These are phyloP conservation scores for Corythornis madagascariensis DNA, from an alignment of 2,113 vertebrate genomes.

Conservation along the genomic window DNA sequence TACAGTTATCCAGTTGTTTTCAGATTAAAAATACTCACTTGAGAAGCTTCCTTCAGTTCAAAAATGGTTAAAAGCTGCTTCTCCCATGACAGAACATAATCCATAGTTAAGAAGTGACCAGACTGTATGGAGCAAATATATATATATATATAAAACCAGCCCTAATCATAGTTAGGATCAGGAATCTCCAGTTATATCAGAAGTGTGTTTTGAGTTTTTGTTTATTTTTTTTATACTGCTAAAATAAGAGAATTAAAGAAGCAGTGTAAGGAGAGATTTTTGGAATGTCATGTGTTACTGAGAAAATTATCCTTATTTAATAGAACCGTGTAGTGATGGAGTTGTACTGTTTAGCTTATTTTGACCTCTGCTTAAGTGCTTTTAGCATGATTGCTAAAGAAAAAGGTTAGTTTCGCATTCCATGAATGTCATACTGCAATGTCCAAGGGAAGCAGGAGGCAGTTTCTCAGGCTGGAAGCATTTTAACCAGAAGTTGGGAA, in stretches of 20 bases:
- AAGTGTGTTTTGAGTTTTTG: not conserved
- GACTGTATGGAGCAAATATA: not conserved
- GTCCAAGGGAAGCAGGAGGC: not conserved
- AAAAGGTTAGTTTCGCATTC: not conserved
- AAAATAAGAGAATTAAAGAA: not conserved
- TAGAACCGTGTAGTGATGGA: not conserved
- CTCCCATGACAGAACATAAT: not conserved
- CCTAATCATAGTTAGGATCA: not conserved
- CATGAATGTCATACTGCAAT: not conserved
- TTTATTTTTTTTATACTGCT: not conserved
- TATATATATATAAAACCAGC: not conserved
- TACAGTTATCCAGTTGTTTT: not conserved
- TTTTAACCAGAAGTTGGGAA: not conserved
- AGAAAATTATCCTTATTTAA: not conserved
- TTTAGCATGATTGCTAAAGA: not conserved
- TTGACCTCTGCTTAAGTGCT: not conserved
- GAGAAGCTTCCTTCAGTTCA: not conserved
- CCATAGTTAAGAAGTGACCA: not conserved
- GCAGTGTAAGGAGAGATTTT: not conserved
- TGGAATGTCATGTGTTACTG: not conserved
- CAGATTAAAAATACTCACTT: not conserved
- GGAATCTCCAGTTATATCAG: not conserved
- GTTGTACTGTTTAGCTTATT: not conserved
- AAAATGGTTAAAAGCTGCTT: not conserved
- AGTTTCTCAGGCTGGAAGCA: not conserved